Evolutionary conservation across 2,113 vertebrate species (phyloP).

Genomic region (Theropithecus gelada): DNA sequence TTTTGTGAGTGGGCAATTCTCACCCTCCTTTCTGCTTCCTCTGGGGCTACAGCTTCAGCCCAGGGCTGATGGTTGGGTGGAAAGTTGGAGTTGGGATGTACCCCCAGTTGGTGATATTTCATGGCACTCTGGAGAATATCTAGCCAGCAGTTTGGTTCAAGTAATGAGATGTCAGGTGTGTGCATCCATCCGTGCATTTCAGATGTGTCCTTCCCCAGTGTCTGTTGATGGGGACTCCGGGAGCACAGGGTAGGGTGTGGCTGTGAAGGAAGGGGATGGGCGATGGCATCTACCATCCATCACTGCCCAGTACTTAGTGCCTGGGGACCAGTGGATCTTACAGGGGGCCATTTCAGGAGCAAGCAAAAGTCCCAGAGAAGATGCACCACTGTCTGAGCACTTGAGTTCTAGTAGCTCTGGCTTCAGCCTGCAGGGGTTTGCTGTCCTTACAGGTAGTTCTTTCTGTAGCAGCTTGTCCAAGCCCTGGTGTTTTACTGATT

Average conservation of each 20-base stretch:
- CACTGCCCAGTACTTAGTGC: background rate
- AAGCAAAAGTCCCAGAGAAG: background rate
- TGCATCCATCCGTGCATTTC: conserved; percentile 3
- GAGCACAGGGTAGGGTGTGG: background rate
- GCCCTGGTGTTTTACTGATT: background rate
- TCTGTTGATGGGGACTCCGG: background rate
- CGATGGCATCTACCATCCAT: background rate
- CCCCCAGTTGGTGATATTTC: background rate
- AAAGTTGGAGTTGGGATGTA: background rate
- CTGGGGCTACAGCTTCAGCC: background rate
- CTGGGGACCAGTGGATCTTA: background rate
- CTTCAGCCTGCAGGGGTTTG: too few relatives aligned
- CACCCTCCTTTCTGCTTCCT: background rate
- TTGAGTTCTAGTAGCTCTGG: background rate
- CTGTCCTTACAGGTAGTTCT: background rate
- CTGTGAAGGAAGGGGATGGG: background rate
- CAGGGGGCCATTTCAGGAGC: background rate
- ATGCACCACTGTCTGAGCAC: too few relatives aligned
- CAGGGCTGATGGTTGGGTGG: background rate
- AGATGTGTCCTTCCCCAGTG: background rate
- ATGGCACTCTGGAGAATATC: background rate
- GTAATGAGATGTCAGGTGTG: conserved; percentile 46
- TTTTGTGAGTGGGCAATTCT: background rate
- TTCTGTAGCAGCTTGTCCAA: background rate
- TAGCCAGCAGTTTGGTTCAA: background rate